phyloP scores from a whole-genome alignment of 2,113 vertebrate genomes.

The Macquaria ambigua region DNA sequence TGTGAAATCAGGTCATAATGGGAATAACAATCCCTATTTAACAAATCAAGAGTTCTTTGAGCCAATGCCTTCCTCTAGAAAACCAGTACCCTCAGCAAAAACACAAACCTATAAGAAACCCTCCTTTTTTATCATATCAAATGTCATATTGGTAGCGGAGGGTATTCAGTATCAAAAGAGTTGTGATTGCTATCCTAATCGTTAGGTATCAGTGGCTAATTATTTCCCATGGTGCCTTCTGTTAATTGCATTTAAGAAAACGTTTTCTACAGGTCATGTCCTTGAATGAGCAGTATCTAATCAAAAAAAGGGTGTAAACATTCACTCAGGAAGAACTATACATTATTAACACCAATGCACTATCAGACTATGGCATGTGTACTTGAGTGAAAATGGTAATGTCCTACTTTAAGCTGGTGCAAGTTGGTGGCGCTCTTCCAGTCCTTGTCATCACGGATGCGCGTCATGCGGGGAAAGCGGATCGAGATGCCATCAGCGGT shows the following conservation, averaged over 20 bases:
- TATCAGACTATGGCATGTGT: too few species aligned
- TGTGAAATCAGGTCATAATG: background rate
- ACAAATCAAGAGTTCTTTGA: conserved; percentile 1
- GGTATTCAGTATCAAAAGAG: background rate
- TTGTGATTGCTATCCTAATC: background rate
- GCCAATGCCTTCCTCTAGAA: background rate
- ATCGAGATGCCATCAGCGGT: conserved; percentile 98
- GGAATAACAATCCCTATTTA: background rate
- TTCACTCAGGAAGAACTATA: background rate
- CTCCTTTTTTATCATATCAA: background rate
- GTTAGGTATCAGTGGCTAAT: background rate
- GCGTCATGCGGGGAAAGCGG: conserved; percentile 97
- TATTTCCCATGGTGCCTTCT: background rate
- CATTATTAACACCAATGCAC: background rate
- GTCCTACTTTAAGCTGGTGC: conserved; percentile 90
- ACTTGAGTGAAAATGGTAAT: background rate
- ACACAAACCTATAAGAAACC: background rate
- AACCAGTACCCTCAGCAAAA: background rate
- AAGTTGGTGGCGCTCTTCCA: conserved; percentile 95
- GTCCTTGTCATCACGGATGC: conserved; percentile 96
- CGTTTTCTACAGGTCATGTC: background rate
- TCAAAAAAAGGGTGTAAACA: too few species aligned
- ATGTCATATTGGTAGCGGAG: background rate
- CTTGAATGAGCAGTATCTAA: background rate
- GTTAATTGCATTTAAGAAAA: background rate